Base-by-base conservation (phyloP, 2,888 invertebrate species). In the Nemoura dubitans region DNA sequence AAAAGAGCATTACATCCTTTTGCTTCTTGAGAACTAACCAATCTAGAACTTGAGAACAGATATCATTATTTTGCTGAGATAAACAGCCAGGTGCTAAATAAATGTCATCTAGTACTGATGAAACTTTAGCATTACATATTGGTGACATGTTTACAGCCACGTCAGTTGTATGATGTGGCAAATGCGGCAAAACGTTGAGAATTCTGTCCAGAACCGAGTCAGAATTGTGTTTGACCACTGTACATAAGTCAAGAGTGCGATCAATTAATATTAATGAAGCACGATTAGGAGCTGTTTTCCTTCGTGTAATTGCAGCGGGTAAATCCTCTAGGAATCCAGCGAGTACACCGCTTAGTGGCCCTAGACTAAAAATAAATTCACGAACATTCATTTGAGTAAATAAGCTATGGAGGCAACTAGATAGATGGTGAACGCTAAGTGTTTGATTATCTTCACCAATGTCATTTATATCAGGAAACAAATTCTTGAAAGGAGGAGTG, bases 361-460 rank as follows among this genome's bases (percentile, higher is more conserved):
- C 96, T 89, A 95, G 91, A 85, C 93, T 94, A 89, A 93, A 95
- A 29, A 95, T 92, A 89, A 95, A 95, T 89, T 95, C 95, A 87
- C 93, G 93, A 7, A 94, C 92, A 88, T 94, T 93, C 91, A 95
- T 92, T 25, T 93, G 92, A 42, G 94, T 93, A 87, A 95, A 89
- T 90, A 94, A 90, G 87, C 92, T 93, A 88, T 94, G 93, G 2
- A 94, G 89, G 25, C 93, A 91, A 88, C 92, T 92, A 0, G 93
- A 93, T 59, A 94, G 89, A 87, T 93, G 92, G 83, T 92, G 89
- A 0, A 93, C 91, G 87, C 91, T 90, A 10, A 87, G 77, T 42
- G 43, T 43, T 84, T 80, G 83, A n/a, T 83, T 43, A 43, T 77
- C 78, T 76, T 87, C 86, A 76, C 84, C 83, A 81, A 87, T 84